Evolutionary conservation across 2,888 invertebrate species (phyloP), one percentile per base, ranked within the genome.

Genomic region (Tetragnatha montana): DNA sequence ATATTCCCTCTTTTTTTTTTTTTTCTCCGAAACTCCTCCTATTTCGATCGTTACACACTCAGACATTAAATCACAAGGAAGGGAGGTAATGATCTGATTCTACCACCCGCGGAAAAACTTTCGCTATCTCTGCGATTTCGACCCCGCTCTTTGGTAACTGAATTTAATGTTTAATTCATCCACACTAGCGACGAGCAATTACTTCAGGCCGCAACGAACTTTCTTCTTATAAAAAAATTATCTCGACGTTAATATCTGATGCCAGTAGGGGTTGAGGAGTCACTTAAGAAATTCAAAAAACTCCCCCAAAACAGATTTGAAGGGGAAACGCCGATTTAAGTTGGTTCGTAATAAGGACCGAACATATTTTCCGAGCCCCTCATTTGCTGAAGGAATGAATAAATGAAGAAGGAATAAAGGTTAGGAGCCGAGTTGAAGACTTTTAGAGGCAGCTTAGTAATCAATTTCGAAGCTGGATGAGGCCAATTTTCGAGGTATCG

Each of bases 131-230:
- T 10, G 60, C n/a, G 8, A 21, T 81, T 49, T 71, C n/a, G 70
- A 21, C 21, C 14, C 19, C 68, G 50, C 49, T 70, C 70, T 60
- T 50, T 17, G 8, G 81, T 21, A 81, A 49, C 21, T 17, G 51
- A 78, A 73, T 81, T 81, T 81, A 35, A 81, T 81, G 71, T 81
- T 71, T 81, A 81, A 81, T 81, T 81, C 81, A 81, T 80, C 69
- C 19, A 19, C 35, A 80, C 80, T n/a, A 19, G 10, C 8, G 14
- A 22, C 12, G 21, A 79, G 17, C 50, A 70, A 50, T 81, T 81
- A 70, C 79, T 68, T 22, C 60, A 14, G 35, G 17, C 60, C 60
- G 60, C 60, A 60, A 60, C 12, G 12, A 60, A 60, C 60, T 60
- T 60, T 60, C 17, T 7, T 60, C 60, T 17, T 12, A 8, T 8